Evolutionary conservation across 2,113 vertebrate genomes (phyloP).

Genomic region (crab-eating macaque (Macaca fascicularis)): DNA sequence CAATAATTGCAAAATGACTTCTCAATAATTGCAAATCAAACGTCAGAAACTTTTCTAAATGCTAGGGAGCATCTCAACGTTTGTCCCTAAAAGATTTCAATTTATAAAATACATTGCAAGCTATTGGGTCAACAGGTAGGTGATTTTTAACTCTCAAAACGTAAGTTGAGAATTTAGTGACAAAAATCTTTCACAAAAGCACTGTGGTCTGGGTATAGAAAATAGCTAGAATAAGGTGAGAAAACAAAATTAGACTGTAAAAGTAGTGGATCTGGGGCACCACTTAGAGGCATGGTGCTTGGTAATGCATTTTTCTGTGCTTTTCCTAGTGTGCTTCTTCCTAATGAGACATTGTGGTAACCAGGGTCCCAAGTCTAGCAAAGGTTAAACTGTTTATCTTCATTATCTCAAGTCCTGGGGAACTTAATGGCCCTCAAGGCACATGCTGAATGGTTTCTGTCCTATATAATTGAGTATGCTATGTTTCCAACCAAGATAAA

Average conservation of each 20-base stretch:
- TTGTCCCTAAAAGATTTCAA: background rate
- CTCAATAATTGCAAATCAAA: background rate
- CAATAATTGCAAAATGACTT: background rate
- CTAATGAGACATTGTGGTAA: constrained; percentile 50
- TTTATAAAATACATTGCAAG: background rate
- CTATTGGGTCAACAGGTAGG: background rate
- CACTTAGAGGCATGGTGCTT: background rate
- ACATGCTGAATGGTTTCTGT: constrained; percentile 24
- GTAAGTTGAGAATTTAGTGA: background rate
- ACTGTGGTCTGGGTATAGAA: background rate
- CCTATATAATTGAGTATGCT: background rate
- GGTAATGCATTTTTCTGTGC: background rate
- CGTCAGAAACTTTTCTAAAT: background rate
- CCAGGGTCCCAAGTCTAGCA: background rate
- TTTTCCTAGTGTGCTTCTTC: background rate
- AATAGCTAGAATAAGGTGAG: background rate
- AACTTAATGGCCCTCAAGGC: constrained; percentile 13
- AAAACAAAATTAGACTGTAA: background rate
- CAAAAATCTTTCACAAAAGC: background rate
- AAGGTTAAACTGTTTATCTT: constrained; percentile 66
- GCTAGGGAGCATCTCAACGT: background rate
- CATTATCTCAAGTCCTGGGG: constrained; percentile 29
- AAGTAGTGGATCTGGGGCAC: background rate
- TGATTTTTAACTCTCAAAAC: constrained; percentile 25
- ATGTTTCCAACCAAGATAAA: constrained; percentile 12